Conservation (phyloP, 30 jellyfish, hydroid and myxozoan genomes). For the Aurelia coerulea region DNA sequence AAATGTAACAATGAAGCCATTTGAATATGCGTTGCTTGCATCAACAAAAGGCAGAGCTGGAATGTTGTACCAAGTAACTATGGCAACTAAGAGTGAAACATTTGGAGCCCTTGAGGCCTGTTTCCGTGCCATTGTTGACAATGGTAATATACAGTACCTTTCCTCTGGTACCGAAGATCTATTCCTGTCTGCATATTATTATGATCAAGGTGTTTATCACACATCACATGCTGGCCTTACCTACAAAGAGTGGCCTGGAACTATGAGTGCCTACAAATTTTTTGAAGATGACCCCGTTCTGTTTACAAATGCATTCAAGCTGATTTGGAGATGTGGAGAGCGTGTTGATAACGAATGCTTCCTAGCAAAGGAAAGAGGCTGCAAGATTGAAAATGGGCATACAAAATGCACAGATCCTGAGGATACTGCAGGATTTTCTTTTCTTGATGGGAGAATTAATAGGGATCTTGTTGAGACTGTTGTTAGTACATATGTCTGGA, state of each 20-base stretch:
- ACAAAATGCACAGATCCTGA: neutral
- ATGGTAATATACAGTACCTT: slow-evolving; percentile 48
- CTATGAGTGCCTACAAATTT: slow-evolving; percentile 79
- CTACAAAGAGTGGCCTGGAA: slow-evolving; percentile 36
- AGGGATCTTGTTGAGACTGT: neutral
- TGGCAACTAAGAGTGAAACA: slow-evolving; percentile 46
- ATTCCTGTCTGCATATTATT: slow-evolving; percentile 68
- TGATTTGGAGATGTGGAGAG: slow-evolving; percentile 74
- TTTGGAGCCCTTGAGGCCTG: slow-evolving; percentile 57
- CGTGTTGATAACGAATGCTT: slow-evolving; percentile 26
- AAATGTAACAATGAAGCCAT: slow-evolving; percentile 19
- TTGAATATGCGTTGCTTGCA: slow-evolving; percentile 37
- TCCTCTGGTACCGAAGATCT: slow-evolving; percentile 41
- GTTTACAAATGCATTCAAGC: slow-evolving; percentile 33
- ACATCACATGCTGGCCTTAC: slow-evolving; percentile 75
- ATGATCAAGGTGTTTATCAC: slow-evolving; percentile 56
- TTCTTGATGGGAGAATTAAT: neutral
- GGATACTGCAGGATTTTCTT: too few relatives aligned
- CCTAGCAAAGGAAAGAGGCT: slow-evolving; percentile 15
- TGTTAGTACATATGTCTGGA: slow-evolving; percentile 36
- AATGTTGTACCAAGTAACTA: slow-evolving; percentile 54
- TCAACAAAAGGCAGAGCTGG: slow-evolving; percentile 46
- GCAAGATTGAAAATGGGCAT: neutral
- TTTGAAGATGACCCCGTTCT: slow-evolving; percentile 68
- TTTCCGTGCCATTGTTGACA: slow-evolving; percentile 30